These are phyloP conservation scores for Opisthograptis luteolata DNA, from an alignment of 2,888 invertebrate genomes.

Conservation along the genomic window DNA sequence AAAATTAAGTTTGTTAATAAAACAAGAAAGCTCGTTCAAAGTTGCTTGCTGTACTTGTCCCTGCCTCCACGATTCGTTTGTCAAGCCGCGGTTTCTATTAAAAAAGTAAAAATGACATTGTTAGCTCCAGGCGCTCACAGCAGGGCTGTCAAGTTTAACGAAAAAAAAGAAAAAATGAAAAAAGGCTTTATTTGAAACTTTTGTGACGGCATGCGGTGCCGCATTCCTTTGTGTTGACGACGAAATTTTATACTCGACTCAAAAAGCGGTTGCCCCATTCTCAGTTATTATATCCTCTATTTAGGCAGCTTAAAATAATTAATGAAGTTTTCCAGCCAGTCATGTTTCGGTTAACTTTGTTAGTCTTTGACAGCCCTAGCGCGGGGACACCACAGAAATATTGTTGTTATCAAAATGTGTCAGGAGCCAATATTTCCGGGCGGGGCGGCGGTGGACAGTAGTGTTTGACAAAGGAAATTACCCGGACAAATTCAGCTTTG, in stretches of 20 bases:
- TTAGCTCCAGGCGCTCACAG: conserved; percentile 44
- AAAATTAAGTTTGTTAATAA: conserved; percentile 40
- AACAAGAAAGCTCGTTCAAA: conserved; percentile 41
- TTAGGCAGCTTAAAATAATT: conserved; percentile 15
- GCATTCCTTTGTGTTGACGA: conserved; percentile 50
- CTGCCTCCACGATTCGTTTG: conserved; percentile 47
- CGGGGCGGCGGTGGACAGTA: conserved; percentile 33
- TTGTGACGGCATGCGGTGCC: conserved; percentile 39
- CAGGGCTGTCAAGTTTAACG: conserved; percentile 51
- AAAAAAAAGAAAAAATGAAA: conserved; percentile 39
- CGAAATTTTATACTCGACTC: conserved; percentile 54
- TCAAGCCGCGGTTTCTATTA: conserved; percentile 50
- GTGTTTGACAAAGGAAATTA: conserved; percentile 44
- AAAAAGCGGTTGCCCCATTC: conserved; percentile 40
- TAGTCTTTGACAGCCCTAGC: conserved; percentile 14
- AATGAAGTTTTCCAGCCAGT: neutral
- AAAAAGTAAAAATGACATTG: conserved; percentile 58
- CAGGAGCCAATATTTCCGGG: conserved; percentile 39
- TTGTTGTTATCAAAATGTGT: conserved; percentile 42
- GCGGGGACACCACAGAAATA: conserved; percentile 27
- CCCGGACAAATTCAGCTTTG: conserved; percentile 40
- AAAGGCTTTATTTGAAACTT: conserved; percentile 41
- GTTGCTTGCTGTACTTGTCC: conserved; percentile 38
- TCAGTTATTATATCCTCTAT: conserved; percentile 29
- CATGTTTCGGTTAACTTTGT: neutral